Percentiles rank a stretch among this genome's conserved stretches.
These are phyloP conservation scores for Eupithecia dodoneata DNA, from an alignment of 2,888 invertebrate species.

Conservation along the genomic window DNA sequence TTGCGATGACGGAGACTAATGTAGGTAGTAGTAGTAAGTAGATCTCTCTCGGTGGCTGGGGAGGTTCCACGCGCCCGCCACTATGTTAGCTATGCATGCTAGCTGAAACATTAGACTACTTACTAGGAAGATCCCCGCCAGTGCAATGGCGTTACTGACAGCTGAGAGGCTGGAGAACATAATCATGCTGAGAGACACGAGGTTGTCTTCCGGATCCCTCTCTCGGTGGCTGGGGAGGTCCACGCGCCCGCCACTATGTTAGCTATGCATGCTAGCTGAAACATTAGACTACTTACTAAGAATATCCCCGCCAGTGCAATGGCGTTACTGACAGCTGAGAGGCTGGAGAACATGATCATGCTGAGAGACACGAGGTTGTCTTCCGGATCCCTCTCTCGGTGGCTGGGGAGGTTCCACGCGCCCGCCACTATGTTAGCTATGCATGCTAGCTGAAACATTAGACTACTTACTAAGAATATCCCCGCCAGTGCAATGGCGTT, in stretches of 20 bases:
- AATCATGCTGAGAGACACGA: constrained; percentile 76
- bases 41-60: constrained; percentile 55
- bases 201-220: constrained; percentile 72
- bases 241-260: constrained; percentile 68
- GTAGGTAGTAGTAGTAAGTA: too few species aligned
- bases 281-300: constrained; percentile 51
- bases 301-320: constrained; percentile 66
- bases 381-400: constrained; percentile 63
- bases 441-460: constrained; percentile 65
- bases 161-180: constrained; percentile 75
- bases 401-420: constrained; percentile 65
- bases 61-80: constrained; percentile 68
- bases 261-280: constrained; percentile 67
- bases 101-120: constrained; percentile 56
- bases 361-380: constrained; percentile 79
- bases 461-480: constrained; percentile 56
- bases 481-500: constrained; percentile 67
- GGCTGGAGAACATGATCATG: constrained; percentile 74
- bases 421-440: constrained; percentile 65
- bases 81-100: constrained; percentile 65
- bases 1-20: too few species aligned
- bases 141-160: constrained; percentile 66
- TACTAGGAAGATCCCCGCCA: constrained; percentile 67
- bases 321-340: constrained; percentile 69
- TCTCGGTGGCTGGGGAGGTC: constrained; percentile 60